These are phyloP conservation scores for Synergus umbraculus DNA, from an alignment of 2,888 invertebrate genomes.

Conservation along the genomic window DNA sequence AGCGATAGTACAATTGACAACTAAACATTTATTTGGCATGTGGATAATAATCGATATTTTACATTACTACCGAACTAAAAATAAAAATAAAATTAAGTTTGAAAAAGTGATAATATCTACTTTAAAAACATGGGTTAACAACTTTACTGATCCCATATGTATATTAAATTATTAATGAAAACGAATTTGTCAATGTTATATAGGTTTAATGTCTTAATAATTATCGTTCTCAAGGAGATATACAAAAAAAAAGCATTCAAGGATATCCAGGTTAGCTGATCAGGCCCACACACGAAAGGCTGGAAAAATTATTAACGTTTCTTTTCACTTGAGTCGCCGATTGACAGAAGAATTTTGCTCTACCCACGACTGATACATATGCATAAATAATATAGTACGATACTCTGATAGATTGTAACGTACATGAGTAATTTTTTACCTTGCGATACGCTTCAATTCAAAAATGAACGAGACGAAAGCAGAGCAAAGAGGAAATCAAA, in stretches of 20 bases:
- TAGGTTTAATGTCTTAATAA: not conserved
- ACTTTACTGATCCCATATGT: too few relatives aligned
- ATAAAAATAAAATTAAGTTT: too few relatives aligned
- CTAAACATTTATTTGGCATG: too few relatives aligned
- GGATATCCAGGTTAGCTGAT: not conserved
- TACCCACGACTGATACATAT: not conserved
- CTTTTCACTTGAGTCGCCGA: not conserved
- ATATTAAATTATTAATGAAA: too few relatives aligned
- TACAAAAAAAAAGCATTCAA: not conserved
- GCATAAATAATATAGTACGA: not conserved
- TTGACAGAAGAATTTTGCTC: not conserved
- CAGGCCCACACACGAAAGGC: not conserved
- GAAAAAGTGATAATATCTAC: too few relatives aligned
- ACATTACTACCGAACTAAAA: too few relatives aligned
- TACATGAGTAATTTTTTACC: not conserved
- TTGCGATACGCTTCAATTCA: not conserved
- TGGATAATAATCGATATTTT: too few relatives aligned
- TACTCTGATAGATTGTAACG: not conserved
- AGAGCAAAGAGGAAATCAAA: not conserved
- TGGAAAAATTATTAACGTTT: not conserved
- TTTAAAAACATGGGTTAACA: too few relatives aligned
- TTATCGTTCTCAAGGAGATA: not conserved
- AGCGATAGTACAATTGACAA: too few relatives aligned
- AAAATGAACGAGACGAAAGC: not conserved
- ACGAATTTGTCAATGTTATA: not conserved